phyloP scores from a whole-genome alignment of 1,140 invertebrate species.

The Drosophila ogumai region DNA sequence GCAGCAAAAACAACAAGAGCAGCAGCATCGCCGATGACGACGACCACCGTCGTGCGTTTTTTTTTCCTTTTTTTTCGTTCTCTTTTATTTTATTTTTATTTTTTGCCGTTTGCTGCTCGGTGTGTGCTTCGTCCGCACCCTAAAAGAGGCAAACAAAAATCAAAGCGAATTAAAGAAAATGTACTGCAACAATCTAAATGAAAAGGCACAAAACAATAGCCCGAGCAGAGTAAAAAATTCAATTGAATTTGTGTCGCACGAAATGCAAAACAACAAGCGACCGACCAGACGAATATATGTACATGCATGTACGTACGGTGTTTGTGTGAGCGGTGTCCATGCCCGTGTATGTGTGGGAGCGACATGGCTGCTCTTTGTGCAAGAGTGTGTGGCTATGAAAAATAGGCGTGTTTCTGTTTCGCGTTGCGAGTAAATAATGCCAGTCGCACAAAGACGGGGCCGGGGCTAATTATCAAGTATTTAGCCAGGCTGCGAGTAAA shows the following conservation, averaged over 20 bases:
- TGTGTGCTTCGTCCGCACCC: slow-evolving; percentile 64
- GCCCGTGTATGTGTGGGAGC: slow-evolving; percentile 32
- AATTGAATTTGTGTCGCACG: slow-evolving; percentile 61
- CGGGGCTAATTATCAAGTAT: slow-evolving; percentile 45
- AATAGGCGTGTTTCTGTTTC: slow-evolving; percentile 72
- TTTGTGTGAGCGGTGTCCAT: slow-evolving; percentile 17
- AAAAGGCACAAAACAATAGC: slow-evolving; percentile 50
- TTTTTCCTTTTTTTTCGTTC: slow-evolving; percentile 25
- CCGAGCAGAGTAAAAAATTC: slow-evolving; percentile 38
- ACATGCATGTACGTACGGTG: slow-evolving; percentile 13
- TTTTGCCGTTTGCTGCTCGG: slow-evolving; percentile 4
- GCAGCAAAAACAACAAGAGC: slow-evolving; percentile 39
- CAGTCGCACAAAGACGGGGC: slow-evolving; percentile 24
- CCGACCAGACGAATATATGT: slow-evolving; percentile 33
- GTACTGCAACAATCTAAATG: slow-evolving; percentile 48
- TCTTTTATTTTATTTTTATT: slow-evolving; percentile 12
- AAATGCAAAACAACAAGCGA: slow-evolving; percentile 58
- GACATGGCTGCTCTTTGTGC: slow-evolving; percentile 52
- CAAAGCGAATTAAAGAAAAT: slow-evolving; percentile 42
- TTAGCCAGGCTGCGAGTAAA: slow-evolving; percentile 17
- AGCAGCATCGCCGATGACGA: slow-evolving; percentile 54
- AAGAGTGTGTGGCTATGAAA: slow-evolving; percentile 58
- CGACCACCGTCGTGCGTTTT: slow-evolving; percentile 52
- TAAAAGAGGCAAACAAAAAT: slow-evolving; percentile 37
- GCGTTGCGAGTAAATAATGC: slow-evolving; percentile 50